Percentiles rank a stretch among this genome's conserved stretches.
Conservation (phyloP, 2,888 invertebrate species). For the Coelopa pilipes region DNA sequence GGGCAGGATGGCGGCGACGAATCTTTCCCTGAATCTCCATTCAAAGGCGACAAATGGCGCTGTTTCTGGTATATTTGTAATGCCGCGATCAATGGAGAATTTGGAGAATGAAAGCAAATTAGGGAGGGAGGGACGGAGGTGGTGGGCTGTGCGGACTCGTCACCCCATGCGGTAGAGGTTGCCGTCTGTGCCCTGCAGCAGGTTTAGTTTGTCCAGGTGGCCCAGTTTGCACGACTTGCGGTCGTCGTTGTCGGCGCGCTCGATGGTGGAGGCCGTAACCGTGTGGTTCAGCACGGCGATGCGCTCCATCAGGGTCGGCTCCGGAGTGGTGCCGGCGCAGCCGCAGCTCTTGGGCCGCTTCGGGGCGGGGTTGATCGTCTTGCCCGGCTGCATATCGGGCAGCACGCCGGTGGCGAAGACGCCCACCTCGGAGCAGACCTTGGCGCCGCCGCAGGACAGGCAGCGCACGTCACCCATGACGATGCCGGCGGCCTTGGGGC, state of each 20-base stretch:
- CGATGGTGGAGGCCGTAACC: neutral
- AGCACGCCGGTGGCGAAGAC: slow-evolving; percentile 45
- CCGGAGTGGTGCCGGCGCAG: neutral
- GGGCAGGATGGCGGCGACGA: no score
- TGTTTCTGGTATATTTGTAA: no score
- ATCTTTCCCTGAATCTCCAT: no score
- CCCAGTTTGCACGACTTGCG: neutral
- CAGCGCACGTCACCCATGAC: slow-evolving; percentile 55
- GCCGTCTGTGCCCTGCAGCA: slow-evolving; percentile 43
- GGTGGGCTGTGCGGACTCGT: neutral
- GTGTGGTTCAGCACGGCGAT: neutral
- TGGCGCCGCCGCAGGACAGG: slow-evolving; percentile 55
- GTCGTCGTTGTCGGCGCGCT: neutral
- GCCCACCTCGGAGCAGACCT: slow-evolving; percentile 54
- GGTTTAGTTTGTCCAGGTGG: neutral
- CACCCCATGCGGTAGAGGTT: slow-evolving; percentile 43
- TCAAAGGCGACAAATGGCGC: no score
- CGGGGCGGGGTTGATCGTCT: no score
- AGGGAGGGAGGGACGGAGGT: no score
- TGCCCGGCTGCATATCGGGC: slow-evolving; percentile 41
- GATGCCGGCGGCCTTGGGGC: slow-evolving; percentile 59
- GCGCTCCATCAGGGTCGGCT: slow-evolving; percentile 7
- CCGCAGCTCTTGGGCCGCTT: slow-evolving; percentile 22
- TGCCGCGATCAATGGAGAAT: no score
- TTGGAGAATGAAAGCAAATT: no score